Evolutionary conservation across 2,888 invertebrate species (phyloP).

Genomic region (Anthophora plumipes): DNA sequence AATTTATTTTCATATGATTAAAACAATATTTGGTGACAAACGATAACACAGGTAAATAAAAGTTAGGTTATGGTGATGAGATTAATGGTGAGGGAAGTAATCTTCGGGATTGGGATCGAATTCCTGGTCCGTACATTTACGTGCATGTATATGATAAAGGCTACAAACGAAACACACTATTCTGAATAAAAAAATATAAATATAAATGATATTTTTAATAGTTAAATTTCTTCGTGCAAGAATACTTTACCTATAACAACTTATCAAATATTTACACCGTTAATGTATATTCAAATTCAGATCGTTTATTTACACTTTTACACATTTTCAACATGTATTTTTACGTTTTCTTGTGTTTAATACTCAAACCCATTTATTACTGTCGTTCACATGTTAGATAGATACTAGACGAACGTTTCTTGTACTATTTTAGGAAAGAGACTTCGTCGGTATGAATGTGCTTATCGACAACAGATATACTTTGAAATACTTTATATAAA

Average conservation of each 20-base stretch:
- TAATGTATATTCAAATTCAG: not conserved
- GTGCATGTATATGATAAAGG: not conserved
- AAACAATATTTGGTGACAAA: not conserved
- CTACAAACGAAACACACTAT: conserved; percentile 41
- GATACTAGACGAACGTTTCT: not conserved
- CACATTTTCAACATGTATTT: not conserved
- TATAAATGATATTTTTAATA: not conserved
- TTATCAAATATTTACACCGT: not conserved
- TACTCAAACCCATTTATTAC: not conserved
- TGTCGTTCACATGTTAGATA: not conserved
- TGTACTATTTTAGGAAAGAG: not conserved
- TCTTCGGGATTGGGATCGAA: not conserved
- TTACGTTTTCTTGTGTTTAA: not conserved
- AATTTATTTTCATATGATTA: not conserved
- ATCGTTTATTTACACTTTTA: not conserved
- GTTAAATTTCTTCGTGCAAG: not conserved
- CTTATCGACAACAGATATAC: not conserved
- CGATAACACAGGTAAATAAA: not conserved
- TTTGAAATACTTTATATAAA: not conserved
- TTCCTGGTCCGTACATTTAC: not conserved
- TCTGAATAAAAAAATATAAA: not conserved
- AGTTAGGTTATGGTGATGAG: conserved; percentile 23
- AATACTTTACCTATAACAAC: conserved; percentile 23
- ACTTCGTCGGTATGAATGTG: too few relatives aligned
- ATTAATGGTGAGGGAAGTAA: not conserved